Percentiles rank a stretch among this genome's conserved stretches.
Conservation (phyloP, 2,797 vertebrate genomes). For the Loris lydekkerianus region DNA sequence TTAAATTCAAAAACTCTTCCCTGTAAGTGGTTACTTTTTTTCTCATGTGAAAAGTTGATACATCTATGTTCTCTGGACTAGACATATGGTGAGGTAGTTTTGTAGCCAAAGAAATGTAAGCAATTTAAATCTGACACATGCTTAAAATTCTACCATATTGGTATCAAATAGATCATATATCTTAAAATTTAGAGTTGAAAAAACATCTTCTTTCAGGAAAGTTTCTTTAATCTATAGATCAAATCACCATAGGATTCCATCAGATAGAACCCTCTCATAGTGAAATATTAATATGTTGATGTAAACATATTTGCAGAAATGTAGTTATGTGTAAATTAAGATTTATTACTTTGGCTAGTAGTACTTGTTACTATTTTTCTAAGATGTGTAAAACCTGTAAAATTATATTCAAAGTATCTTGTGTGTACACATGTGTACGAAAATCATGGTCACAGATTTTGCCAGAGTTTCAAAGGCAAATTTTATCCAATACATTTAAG, state of each 20-base stretch:
- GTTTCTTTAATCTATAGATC: conserved; percentile 39
- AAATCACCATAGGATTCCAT: background rate
- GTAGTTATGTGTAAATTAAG: background rate
- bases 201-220: background rate
- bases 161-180: background rate
- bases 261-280: background rate
- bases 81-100: conserved; percentile 65
- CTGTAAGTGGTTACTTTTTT: conserved; percentile 65
- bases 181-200: conserved; percentile 58
- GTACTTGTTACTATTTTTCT: background rate
- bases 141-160: conserved; percentile 47
- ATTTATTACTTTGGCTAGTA: background rate
- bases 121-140: conserved; percentile 57
- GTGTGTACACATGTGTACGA: background rate
- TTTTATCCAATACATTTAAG: background rate
- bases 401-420: background rate
- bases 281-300: conserved; percentile 41
- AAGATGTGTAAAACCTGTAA: background rate
- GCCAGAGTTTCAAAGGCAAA: conserved; percentile 3
- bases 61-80: conserved; percentile 37
- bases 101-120: conserved; percentile 62
- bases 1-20: conserved; percentile 76
- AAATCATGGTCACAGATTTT: conserved; percentile 4
- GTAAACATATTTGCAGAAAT: conserved; percentile 21
- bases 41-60: conserved; percentile 58